Conservation (phyloP, 1,140 invertebrate genomes). For the Caenorhabditis tropicalis region DNA sequence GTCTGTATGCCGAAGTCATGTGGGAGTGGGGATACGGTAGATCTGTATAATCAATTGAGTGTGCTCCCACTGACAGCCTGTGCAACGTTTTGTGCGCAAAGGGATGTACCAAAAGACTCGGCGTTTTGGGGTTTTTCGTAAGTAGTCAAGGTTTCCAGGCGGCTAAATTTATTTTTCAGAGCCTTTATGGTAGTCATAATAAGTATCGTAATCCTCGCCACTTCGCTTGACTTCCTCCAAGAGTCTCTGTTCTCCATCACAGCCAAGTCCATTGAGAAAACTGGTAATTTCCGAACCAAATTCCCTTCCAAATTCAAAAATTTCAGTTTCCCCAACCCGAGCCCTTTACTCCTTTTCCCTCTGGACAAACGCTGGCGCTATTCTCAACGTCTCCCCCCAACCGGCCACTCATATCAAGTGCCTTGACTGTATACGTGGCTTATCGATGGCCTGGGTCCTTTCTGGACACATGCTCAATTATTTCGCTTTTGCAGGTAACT, state of each 20-base stretch:
- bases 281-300: not conserved
- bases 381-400: conserved; percentile 44
- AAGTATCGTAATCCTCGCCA: not conserved
- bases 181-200: not conserved
- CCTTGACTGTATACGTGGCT: conserved; percentile 72
- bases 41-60: not conserved
- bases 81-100: not conserved
- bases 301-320: not conserved
- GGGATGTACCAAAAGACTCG: not conserved
- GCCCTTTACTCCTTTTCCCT: conserved; percentile 57
- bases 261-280: conserved; percentile 72
- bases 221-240: not conserved
- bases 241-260: not conserved
- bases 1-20: not conserved
- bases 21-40: not conserved
- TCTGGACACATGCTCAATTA: conserved; percentile 65
- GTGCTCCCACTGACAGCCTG: not conserved
- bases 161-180: not conserved
- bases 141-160: too few species aligned
- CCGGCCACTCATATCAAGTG: conserved; percentile 39
- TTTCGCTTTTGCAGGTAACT: conserved; percentile 20
- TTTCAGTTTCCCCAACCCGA: conserved; percentile 32
- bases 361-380: conserved; percentile 59
- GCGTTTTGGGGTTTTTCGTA: not conserved
- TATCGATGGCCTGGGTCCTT: conserved; percentile 72